Conservation (phyloP, 2,888 invertebrate species). For the Trachelus stipa region DNA sequence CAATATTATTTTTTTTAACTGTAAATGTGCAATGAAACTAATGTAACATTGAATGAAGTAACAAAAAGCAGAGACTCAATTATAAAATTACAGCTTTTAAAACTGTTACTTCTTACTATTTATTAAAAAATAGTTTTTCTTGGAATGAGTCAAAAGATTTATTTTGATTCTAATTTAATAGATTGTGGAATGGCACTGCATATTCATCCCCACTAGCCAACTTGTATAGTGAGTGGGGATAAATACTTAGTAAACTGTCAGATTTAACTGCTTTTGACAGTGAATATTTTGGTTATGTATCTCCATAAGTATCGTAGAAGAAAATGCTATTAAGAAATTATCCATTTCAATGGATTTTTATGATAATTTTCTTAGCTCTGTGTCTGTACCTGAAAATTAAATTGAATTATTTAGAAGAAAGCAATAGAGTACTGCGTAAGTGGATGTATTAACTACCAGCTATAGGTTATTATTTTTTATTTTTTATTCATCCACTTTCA, state of each 20-base stretch:
- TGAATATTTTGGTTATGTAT: constrained; percentile 4
- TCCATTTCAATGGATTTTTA: constrained; percentile 56
- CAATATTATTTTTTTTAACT: not conserved
- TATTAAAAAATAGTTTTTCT: not conserved
- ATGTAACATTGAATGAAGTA: not conserved
- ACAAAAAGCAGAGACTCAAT: not conserved
- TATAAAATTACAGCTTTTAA: not conserved
- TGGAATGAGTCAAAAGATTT: not conserved
- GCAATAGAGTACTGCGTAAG: constrained; percentile 62
- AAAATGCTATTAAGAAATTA: constrained; percentile 58
- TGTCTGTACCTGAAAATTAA: constrained; percentile 63
- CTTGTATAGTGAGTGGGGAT: not conserved
- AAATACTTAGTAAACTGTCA: not conserved
- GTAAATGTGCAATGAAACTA: not conserved
- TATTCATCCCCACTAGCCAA: not conserved
- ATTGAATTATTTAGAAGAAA: constrained; percentile 60
- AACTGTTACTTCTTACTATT: not conserved
- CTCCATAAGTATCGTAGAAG: not conserved
- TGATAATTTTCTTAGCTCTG: constrained; percentile 55
- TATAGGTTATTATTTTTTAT: constrained; percentile 24
- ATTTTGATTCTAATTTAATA: not conserved
- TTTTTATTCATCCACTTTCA: constrained; percentile 44
- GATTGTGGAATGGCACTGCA: not conserved
- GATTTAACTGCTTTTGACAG: not conserved
- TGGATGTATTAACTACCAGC: constrained; percentile 17